Evolutionary conservation across 2,888 invertebrate genomes (phyloP), one percentile per base, ranked within the genome.

Genomic region (Trichopoda pennipes): DNA sequence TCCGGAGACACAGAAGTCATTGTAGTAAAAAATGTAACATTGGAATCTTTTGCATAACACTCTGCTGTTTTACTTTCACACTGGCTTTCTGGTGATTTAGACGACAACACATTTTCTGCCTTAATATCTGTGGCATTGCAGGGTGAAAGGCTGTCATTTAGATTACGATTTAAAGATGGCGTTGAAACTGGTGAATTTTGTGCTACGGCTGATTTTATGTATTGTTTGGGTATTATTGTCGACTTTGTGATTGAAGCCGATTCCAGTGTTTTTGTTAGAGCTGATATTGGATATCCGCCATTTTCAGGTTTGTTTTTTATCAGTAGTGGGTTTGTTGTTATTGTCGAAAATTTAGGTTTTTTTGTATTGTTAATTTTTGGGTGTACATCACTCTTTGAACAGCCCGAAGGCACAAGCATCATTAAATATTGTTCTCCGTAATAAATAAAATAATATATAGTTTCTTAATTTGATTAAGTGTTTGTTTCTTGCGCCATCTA

Each of bases 331-430:
- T 88, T 88, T 83, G 89, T 87, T 85, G 87, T 87, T 87, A 86
- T 86, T 85, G 88, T 86, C 85, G 86, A 81, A 85, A 87, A 86
- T 53, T 73, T 73, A 58, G 86, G 85, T 83, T 87, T 86, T 80
- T 85, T 78, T 63, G 83, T 77, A 73, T 81, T 84, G 81, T 88
- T 87, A 85, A 87, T 84, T 86, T 88, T 8, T 28, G 28, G 88
- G 86, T 89, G 87, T 84, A 88, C 89, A 88, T 90, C 90, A 86
- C 88, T 88, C 86, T 88, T 90, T 80, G 89, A 88, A 87, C 89
- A 90, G 88, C 90, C 90, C 85, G 90, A 90, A 89, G 90, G 91
- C 90, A 91, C 88, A 86, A 91, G 88, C 91, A 91, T 91, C 87
- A 87, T 90, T 89, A 86, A 88, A 86, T 86, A 85, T 87, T 90